These are phyloP conservation scores for Ramphastos sulfuratus DNA, from an alignment of 2,113 vertebrate genomes.

Conservation along the genomic window DNA sequence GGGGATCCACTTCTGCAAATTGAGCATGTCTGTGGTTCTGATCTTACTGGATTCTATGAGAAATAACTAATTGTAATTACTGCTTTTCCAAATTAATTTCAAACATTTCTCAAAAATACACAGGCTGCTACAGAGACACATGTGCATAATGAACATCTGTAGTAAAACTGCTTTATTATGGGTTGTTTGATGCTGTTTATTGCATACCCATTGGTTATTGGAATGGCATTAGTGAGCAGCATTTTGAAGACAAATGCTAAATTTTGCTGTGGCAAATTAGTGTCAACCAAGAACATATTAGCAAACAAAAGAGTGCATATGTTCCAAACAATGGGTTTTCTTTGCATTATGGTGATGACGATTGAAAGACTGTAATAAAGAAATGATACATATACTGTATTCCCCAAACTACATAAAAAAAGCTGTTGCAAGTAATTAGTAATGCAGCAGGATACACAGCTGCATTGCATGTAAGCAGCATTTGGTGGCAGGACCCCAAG, in stretches of 20 bases:
- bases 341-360: slow-evolving; percentile 37
- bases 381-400: slow-evolving; percentile 50
- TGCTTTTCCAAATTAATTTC: slow-evolving; percentile 50
- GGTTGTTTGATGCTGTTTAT: slow-evolving; percentile 34
- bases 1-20: neutral
- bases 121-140: slow-evolving; percentile 39
- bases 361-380: slow-evolving; percentile 47
- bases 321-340: slow-evolving; percentile 18
- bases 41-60: neutral
- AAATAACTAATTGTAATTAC: slow-evolving; percentile 29
- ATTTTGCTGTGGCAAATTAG: slow-evolving; percentile 35
- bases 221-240: slow-evolving; percentile 33
- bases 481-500: neutral
- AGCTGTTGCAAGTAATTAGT: slow-evolving; percentile 8
- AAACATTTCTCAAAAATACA: slow-evolving; percentile 51
- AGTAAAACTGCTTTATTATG: slow-evolving; percentile 59
- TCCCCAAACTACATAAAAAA: slow-evolving; percentile 43
- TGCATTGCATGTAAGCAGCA: accelerated
- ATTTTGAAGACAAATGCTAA: slow-evolving; percentile 41
- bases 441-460: neutral
- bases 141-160: slow-evolving; percentile 71
- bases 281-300: slow-evolving; percentile 56
- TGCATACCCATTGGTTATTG: slow-evolving; percentile 31
- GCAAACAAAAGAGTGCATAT: slow-evolving; percentile 59
- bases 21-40: neutral